Evolutionary conservation across 2,888 invertebrate genomes (phyloP).

Genomic region (Gonocerus acuteangulatus): DNA sequence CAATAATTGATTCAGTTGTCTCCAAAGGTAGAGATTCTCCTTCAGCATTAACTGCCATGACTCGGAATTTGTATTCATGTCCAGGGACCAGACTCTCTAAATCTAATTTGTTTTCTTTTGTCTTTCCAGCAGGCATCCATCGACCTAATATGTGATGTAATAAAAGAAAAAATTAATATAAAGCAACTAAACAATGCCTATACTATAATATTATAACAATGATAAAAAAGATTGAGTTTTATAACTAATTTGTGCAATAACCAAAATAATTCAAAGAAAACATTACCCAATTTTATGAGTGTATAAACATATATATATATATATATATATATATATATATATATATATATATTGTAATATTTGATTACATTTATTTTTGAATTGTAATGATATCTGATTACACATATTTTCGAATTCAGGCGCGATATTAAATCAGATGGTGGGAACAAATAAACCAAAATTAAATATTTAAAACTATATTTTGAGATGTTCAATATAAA

Average conservation of each 20-base stretch:
- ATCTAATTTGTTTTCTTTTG: conserved; percentile 79
- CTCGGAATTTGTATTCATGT: conserved; percentile 97
- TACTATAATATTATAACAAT: neutral
- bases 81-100: conserved; percentile 88
- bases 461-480: too few species aligned
- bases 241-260: neutral
- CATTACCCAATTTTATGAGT: neutral
- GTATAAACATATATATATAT: too few species aligned
- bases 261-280: neutral
- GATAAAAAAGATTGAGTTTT: neutral
- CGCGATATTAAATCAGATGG: too few species aligned
- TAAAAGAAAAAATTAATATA: neutral
- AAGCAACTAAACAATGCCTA: neutral
- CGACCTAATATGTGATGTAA: conserved; percentile 42
- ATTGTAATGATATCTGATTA: too few species aligned
- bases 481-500: too few species aligned
- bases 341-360: too few species aligned
- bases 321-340: too few species aligned
- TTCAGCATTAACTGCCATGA: conserved; percentile 91
- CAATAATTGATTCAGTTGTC: conserved; percentile 80
- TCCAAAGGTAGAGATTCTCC: conserved; percentile 92
- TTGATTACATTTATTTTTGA: too few species aligned
- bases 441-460: too few species aligned
- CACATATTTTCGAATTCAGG: too few species aligned
- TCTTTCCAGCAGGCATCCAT: conserved; percentile 65